Evolutionary conservation across 2,797 vertebrate species (phyloP), one percentile per base, ranked within the genome.

Genomic region (Peromyscus melanophrys): DNA sequence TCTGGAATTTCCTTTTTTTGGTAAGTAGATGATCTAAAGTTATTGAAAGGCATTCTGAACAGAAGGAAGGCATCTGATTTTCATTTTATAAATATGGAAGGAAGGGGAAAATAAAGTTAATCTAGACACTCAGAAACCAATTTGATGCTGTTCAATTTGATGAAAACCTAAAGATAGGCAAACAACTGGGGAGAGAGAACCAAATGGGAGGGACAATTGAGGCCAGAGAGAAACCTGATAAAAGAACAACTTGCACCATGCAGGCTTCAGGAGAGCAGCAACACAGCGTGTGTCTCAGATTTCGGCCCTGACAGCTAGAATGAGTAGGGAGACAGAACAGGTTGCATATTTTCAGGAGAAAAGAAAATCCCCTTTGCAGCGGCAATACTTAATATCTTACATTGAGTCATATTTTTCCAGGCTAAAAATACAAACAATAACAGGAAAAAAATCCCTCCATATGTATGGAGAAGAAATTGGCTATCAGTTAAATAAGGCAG

Each of bases 51-150:
- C 77, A 73, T 77, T 71, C 55, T 94, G 46, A 95, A 73, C 7
- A 82, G 52, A 55, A 93, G 49, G 52, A 40, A 86, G 75, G 43
- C 61, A 71, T 82, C 27, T 73, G 83, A 85, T 91, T 81, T 49
- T 93, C 67, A 89, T 86, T 94, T 78, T 93, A 57, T 40, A 80
- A 71, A 84, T 43, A 90, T 31, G 73, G 29, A 97, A 65, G 34
- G 57, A 94, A 85, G 11, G 31, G 31, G 17, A 89, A 89, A 89
- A 77, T 81, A 78, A 89, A 87, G 34, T 88, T 85, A 77, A 71
- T 86, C 67, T 93, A 93, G 80, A 92, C 1, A 73, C 17, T 87
- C n/a, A 25, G 23, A 92, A 19, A 92, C 14, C 21, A 57, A 37
- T 80, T 93, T 89, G 55, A 43, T 46, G 61, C 7, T 85, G 37